phyloP scores from a whole-genome alignment of 2,797 vertebrate species.

The Poeciliopsis paucimaculata region DNA sequence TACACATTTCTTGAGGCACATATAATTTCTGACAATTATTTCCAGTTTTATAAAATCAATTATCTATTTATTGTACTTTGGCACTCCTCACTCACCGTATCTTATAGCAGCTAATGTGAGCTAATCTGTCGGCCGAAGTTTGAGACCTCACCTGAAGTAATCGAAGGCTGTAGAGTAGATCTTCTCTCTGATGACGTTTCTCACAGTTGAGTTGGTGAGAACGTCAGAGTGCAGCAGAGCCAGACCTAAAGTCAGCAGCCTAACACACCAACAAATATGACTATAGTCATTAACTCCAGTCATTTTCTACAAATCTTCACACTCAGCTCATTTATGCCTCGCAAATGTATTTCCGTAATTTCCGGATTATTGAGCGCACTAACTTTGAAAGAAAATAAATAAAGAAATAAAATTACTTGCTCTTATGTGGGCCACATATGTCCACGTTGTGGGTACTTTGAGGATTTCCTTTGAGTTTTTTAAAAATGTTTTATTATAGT shows the following conservation, averaged over 20 bases:
- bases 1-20: too few relatives aligned
- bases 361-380: too few relatives aligned
- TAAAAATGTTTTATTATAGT: too few relatives aligned
- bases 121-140: not conserved
- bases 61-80: too few relatives aligned
- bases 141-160: conserved; percentile 89
- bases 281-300: not conserved
- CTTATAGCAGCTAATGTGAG: not conserved
- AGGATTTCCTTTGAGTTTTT: too few relatives aligned
- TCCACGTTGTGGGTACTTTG: too few relatives aligned
- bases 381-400: too few relatives aligned
- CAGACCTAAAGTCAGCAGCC: conserved; percentile 92
- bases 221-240: conserved; percentile 94
- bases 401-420: too few relatives aligned
- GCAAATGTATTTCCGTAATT: not conserved
- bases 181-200: conserved; percentile 95
- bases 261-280: conserved; percentile 45
- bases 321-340: not conserved
- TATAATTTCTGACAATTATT: too few relatives aligned
- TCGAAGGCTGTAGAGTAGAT: conserved; percentile 97
- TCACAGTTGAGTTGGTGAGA: conserved; percentile 92
- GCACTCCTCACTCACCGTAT: too few relatives aligned
- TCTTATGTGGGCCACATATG: too few relatives aligned
- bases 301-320: not conserved
- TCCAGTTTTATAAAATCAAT: too few relatives aligned